phyloP scores from a whole-genome alignment of 1,140 invertebrate species.

The Bathynomus jamesi region DNA sequence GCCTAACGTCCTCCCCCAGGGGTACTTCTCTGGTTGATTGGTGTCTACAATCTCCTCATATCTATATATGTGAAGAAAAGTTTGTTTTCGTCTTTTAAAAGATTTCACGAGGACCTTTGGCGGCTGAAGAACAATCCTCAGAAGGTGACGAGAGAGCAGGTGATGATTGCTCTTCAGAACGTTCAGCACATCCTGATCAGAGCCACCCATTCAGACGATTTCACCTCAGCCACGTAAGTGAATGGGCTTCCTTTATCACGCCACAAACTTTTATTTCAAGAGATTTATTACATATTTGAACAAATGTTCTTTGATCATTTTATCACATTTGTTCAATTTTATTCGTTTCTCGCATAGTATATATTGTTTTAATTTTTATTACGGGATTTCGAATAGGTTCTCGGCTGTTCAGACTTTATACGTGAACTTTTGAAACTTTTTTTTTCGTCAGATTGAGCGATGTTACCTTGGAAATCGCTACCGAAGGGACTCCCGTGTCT shows the following conservation, averaged over 20 bases:
- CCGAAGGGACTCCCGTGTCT: slow-evolving; percentile 30
- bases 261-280: too few relatives aligned
- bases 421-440: too few relatives aligned
- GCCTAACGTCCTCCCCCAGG: too few relatives aligned
- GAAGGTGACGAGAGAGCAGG: slow-evolving; percentile 59
- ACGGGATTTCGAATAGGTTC: background rate
- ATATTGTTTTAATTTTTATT: background rate
- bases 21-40: too few relatives aligned
- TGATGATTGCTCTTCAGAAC: slow-evolving; percentile 86
- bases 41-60: too few relatives aligned
- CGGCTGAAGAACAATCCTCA: slow-evolving; percentile 52
- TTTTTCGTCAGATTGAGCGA: slow-evolving; percentile 55
- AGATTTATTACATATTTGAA: too few relatives aligned
- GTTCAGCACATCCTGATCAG: slow-evolving; percentile 69
- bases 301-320: too few relatives aligned
- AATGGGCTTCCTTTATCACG: too few relatives aligned
- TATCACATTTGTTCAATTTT: too few relatives aligned
- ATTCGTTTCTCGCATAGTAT: background rate
- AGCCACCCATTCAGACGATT: slow-evolving; percentile 61
- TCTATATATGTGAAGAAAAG: too few relatives aligned
- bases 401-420: slow-evolving; percentile 32
- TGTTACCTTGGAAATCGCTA: slow-evolving; percentile 73
- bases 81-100: too few relatives aligned
- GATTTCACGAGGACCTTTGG: slow-evolving; percentile 58
- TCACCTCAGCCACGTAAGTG: slow-evolving; percentile 54